Base-by-base conservation (phyloP, 2,113 vertebrate species). In the Podarcis raffonei region DNA sequence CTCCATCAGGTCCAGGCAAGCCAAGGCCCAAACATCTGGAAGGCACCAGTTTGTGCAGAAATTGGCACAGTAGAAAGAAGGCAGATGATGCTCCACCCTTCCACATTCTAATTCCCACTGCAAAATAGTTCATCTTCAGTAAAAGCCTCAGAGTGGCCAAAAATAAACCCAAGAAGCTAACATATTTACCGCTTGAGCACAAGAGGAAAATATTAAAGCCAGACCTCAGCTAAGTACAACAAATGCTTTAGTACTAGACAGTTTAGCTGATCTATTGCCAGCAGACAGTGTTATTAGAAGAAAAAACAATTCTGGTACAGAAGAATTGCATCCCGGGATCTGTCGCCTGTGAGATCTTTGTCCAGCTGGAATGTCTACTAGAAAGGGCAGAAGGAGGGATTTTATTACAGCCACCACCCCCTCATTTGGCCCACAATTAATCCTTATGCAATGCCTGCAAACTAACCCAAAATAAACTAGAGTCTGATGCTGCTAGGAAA, bases 41-140 rank as follows among this genome's bases (percentile, higher is more conserved):
- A 20, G 59, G 59, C 74, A 75, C 35, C 32, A 75, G 35, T 32
- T 75, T 18, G 35, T 53, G 74, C 18, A 2, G 18, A 22, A 7
- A 16, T 35, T 23, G 35, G 3, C 4, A 22, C 20, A 75, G 35
- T 75, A 75, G 74, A 75, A 75, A 20, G 15, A 18, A 57, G 15
- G 30, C 13, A 53, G 48, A 53, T 32, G 13, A 18, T 57, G 27
- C 30, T 15, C 53, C n/a, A 18, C 53, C n/a, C n/a, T 32, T n/a
- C 37, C n/a, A 20, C 18, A 35, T 32, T 59, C 57, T 81, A 71
- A 71, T 5, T 35, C 8, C 8, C 2, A 59, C 9, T n/a, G 27
- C 77, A 23, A 92, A 90, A 83, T 1, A 68, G 68, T 87, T 92
- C 90, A 88, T 91, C 88, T 93, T 68, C 86, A 13, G 1, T 69